Evolutionary conservation across 2,113 vertebrate genomes (phyloP).

Genomic region (Mola mola): DNA sequence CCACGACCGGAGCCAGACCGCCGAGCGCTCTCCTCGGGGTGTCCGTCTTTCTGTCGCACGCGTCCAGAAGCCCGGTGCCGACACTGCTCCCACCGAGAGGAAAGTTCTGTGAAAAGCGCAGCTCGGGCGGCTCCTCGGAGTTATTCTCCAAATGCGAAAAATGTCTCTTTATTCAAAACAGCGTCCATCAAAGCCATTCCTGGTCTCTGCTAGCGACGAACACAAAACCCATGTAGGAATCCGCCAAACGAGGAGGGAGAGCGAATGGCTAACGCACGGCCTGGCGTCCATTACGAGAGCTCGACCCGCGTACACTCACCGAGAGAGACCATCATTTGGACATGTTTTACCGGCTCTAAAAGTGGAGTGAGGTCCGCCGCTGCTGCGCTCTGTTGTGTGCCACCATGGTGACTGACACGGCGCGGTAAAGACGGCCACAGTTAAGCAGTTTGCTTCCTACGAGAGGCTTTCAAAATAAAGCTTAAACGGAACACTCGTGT

Average conservation of each 20-base stretch:
- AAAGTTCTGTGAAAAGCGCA: conserved; percentile 15
- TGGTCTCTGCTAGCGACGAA: conserved; percentile 63
- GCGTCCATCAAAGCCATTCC: conserved; percentile 61
- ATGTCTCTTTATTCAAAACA: conserved; percentile 39
- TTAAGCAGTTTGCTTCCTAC: neutral
- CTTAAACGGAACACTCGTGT: rapidly evolving
- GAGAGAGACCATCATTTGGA: conserved; percentile 23
- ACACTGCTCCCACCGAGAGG: conserved; percentile 18
- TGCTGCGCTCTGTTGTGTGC: conserved; percentile 74
- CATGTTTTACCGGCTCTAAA: conserved; percentile 46
- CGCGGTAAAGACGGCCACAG: neutral
- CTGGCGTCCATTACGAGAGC: conserved; percentile 53
- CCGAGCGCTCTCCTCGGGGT: conserved; percentile 63
- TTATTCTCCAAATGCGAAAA: conserved; percentile 27
- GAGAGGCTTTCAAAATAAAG: conserved; percentile 50
- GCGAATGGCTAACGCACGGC: conserved; percentile 5
- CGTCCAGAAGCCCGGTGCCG: conserved; percentile 33
- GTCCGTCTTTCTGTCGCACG: conserved; percentile 38
- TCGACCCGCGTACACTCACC: conserved; percentile 9
- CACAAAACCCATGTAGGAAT: conserved; percentile 56
- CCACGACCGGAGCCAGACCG: conserved; percentile 76
- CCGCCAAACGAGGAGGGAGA: conserved; percentile 1
- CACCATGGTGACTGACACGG: conserved; percentile 84
- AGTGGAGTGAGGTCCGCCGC: conserved; percentile 58
- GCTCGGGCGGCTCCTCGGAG: neutral